Conservation (phyloP, 2,797 vertebrate species). For the Oceanodroma leucorhoa region DNA sequence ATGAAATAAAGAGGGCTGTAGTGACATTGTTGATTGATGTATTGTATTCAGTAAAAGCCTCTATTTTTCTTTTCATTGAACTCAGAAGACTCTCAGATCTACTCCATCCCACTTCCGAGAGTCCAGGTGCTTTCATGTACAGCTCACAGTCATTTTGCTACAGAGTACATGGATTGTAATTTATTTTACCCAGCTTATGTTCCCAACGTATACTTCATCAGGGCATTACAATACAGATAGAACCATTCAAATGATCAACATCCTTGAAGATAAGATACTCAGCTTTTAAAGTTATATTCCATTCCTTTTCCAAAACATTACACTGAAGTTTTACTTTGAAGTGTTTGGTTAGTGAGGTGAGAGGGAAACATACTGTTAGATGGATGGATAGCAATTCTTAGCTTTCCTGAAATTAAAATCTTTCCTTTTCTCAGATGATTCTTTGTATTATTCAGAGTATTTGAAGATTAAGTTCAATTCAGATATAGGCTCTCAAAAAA, state of each 20-base stretch:
- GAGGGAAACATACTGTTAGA: not conserved
- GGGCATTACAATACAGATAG: not conserved
- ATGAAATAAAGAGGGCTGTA: not conserved
- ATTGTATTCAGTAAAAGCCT: not conserved
- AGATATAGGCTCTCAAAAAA: not conserved
- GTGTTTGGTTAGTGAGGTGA: not conserved
- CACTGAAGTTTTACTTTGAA: not conserved
- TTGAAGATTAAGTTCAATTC: not conserved
- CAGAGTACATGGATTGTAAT: not conserved
- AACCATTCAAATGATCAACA: not conserved
- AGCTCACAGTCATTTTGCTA: not conserved
- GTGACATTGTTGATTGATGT: not conserved
- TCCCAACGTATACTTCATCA: not conserved
- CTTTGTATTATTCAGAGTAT: not conserved
- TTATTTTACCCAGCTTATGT: not conserved
- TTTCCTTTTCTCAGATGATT: not conserved
- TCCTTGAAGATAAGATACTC: not conserved
- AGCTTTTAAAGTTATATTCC: not conserved
- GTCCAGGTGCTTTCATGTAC: not conserved
- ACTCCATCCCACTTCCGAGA: not conserved
- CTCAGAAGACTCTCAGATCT: not conserved
- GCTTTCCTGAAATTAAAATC: not conserved
- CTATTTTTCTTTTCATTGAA: not conserved
- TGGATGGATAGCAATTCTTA: not conserved
- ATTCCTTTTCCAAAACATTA: not conserved